Evolutionary conservation across 2,888 invertebrate genomes (phyloP).

Genomic region (Quadroppia sp.): DNA sequence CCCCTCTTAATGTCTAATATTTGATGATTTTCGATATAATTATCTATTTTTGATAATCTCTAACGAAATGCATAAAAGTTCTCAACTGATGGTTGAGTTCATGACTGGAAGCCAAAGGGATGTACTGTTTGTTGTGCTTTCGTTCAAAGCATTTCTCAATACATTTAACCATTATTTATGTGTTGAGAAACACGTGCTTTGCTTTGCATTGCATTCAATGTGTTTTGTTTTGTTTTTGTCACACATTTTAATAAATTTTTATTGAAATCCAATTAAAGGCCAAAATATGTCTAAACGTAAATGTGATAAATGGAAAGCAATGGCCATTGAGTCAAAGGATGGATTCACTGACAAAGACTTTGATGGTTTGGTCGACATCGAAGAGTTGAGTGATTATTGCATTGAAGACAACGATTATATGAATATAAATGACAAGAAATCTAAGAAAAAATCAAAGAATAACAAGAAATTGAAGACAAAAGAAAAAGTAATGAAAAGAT

Average conservation of each 20-base stretch:
- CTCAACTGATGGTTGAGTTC: too few species aligned
- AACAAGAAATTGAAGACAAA: slow-evolving; percentile 23
- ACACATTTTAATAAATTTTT: neutral
- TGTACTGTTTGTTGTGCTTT: too few species aligned
- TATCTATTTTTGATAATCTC: too few species aligned
- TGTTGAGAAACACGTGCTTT: neutral
- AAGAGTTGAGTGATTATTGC: slow-evolving; percentile 60
- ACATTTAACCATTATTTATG: neutral
- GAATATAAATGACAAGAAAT: slow-evolving; percentile 42
- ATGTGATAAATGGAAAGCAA: slow-evolving; percentile 37
- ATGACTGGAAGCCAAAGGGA: too few species aligned
- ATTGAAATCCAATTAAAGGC: neutral
- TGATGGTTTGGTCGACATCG: slow-evolving; percentile 70
- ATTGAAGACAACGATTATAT: neutral
- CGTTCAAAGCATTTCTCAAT: too few species aligned
- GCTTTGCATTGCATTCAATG: neutral
- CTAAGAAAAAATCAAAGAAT: slow-evolving; percentile 46
- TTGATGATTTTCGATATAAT: too few species aligned
- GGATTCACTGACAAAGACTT: slow-evolving; percentile 52
- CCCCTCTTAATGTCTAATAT: too few species aligned
- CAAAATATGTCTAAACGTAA: slow-evolving; percentile 8
- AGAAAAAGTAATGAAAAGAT: slow-evolving; percentile 43
- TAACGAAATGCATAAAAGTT: too few species aligned
- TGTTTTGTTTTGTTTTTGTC: neutral
- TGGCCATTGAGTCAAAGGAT: slow-evolving; percentile 31